Base-by-base conservation (phyloP, 1,140 invertebrate species). In the Microplitis mediator region DNA sequence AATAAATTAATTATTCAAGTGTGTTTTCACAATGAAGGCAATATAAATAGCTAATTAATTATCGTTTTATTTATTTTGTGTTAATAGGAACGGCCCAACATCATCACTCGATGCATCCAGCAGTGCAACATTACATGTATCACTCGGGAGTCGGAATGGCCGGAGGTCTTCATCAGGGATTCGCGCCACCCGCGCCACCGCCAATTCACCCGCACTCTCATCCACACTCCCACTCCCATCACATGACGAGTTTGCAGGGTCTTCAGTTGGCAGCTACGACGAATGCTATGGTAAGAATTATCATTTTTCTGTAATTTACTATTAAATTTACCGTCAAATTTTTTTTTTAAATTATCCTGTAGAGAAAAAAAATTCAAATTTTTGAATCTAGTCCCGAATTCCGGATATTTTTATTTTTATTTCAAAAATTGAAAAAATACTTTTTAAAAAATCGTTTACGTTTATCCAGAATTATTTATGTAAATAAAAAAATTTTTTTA, bases 231-330 rank as follows among this genome's bases (percentile, higher is more conserved):
- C 85, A 87, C 79, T 86, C 86, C 51, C 87, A 88, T 79, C 88
- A 88, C 82, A 88, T 88, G 87, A 83, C 86, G 70, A 87, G 86
- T 80, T 83, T 89, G 71, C 86, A 88, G 82, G 84, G 88, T 81
- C 83, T 89, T 77, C 85, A 88, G 74, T 78, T 88, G 54, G 85
- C 88, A 51, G 85, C 88, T 72, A 87, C 88, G 78, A 89, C 89
- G 79, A 89, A 89, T 79, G 86, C 86, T 64, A 89, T 89, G 88
- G 88, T 89, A 74, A 88, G 88, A 84, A 51, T 63, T 51, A 8
- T 56, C n/a, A n/a, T n/a, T n/a, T n/a, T n/a, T n/a, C n/a, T n/a
- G n/a, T 34, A 35, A 31, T 31, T 32, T 50, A 72, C 9, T 51
- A 0, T 13, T 5, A 14, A 35, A 8, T 39, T 5, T 63, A 31